Evolutionary conservation across 2,113 vertebrate species (phyloP).

Genomic region (Percina caprodes): DNA sequence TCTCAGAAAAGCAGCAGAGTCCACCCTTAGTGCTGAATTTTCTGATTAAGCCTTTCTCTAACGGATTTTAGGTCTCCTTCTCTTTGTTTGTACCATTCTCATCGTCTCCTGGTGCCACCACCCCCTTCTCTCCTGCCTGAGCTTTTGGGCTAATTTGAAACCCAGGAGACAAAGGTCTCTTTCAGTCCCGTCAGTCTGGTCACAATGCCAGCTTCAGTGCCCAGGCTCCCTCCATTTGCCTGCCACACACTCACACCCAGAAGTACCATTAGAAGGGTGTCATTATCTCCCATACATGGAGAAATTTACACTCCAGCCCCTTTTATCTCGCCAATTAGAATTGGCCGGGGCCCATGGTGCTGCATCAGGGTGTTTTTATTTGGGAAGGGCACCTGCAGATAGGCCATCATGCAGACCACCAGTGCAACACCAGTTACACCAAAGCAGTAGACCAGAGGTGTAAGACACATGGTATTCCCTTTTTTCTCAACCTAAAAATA

Average conservation of each 20-base stretch:
- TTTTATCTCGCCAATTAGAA: slow-evolving; percentile 70
- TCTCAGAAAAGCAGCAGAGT: slow-evolving; percentile 38
- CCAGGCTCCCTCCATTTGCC: slow-evolving; percentile 60
- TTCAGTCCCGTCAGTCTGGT: slow-evolving; percentile 63
- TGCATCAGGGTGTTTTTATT: slow-evolving; percentile 39
- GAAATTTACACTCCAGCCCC: slow-evolving; percentile 62
- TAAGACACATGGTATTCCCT: not conserved
- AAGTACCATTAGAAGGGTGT: slow-evolving; percentile 61
- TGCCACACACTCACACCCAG: slow-evolving; percentile 62
- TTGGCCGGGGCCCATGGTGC: slow-evolving; percentile 16
- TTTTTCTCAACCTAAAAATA: not conserved
- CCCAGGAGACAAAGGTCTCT: slow-evolving; percentile 73
- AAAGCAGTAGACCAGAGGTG: slow-evolving; percentile 12
- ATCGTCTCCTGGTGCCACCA: slow-evolving; percentile 1
- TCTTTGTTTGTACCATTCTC: slow-evolving; percentile 41
- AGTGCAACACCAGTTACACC: slow-evolving; percentile 23
- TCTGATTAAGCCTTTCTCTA: slow-evolving; percentile 44
- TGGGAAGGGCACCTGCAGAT: slow-evolving; percentile 50
- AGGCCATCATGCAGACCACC: slow-evolving; percentile 38
- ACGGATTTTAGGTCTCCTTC: slow-evolving; percentile 38
- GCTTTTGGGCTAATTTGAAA: slow-evolving; percentile 75
- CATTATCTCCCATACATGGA: slow-evolving; percentile 66
- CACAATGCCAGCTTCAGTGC: slow-evolving; percentile 76
- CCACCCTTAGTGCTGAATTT: slow-evolving; percentile 25
- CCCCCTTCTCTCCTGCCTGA: slow-evolving; percentile 20